These are phyloP conservation scores for Kryphioiulus occultus DNA, from an alignment of 2,888 invertebrate species.

Conservation along the genomic window DNA sequence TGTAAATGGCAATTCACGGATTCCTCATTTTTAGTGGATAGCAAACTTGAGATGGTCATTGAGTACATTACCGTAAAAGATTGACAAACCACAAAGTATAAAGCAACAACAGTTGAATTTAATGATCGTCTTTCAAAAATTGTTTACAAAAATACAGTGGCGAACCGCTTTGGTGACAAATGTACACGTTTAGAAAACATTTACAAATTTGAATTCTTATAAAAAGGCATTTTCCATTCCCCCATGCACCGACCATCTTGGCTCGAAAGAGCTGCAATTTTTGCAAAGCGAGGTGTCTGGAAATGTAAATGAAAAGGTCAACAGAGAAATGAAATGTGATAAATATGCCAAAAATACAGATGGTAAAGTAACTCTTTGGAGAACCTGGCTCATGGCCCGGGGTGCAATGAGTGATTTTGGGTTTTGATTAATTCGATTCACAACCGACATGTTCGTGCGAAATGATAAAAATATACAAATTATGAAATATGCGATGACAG, in stretches of 20 bases:
- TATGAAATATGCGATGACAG: neutral
- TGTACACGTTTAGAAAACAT: neutral
- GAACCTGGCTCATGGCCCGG: neutral
- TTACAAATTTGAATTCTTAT: constrained; percentile 12
- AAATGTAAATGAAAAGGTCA: neutral
- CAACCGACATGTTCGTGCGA: neutral
- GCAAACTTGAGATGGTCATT: too few species aligned
- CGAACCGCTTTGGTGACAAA: neutral
- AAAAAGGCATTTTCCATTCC: neutral
- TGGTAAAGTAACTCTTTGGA: neutral
- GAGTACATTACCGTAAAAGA: too few species aligned
- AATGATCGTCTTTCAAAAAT: neutral
- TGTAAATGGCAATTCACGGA: too few species aligned
- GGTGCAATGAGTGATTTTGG: neutral
- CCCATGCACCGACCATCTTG: neutral
- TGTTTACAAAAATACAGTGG: constrained; percentile 9
- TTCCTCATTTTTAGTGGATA: too few species aligned
- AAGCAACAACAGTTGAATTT: neutral
- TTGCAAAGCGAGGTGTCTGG: neutral
- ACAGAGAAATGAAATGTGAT: neutral
- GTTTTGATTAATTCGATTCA: neutral
- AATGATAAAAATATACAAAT: neutral
- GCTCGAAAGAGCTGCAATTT: neutral
- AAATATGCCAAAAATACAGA: neutral
- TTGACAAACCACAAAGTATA: neutral